Conservation (phyloP, 1,140 invertebrate species). For the Drosophila pseudoananassae region DNA sequence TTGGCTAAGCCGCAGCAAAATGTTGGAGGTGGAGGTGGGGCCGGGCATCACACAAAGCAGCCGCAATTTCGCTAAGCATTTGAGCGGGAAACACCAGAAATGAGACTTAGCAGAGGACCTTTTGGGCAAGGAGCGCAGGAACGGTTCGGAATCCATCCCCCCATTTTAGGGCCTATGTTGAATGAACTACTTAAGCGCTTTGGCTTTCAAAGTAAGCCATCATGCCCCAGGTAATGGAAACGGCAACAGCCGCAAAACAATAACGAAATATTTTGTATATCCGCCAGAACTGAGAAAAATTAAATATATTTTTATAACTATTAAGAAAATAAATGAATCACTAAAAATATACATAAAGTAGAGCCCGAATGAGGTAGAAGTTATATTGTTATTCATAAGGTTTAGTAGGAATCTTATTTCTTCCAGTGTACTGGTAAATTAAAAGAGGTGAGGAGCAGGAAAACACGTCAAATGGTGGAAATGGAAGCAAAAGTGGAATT, state of each 20-base stretch:
- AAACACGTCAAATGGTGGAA: neutral
- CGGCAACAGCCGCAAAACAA: constrained; percentile 41
- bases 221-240: constrained; percentile 44
- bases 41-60: constrained; percentile 54
- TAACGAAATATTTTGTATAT: constrained; percentile 65
- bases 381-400: neutral
- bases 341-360: too few species aligned
- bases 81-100: constrained; percentile 52
- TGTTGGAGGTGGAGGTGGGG: constrained; percentile 1
- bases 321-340: neutral
- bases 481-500: constrained; percentile 12
- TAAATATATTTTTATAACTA: neutral
- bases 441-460: constrained; percentile 11
- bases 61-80: constrained; percentile 74
- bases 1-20: constrained; percentile 44
- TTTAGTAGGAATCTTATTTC: neutral
- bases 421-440: constrained; percentile 24
- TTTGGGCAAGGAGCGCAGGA: constrained; percentile 12
- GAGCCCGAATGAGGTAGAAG: too few species aligned
- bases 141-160: constrained; percentile 8
- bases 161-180: constrained; percentile 23
- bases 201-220: constrained; percentile 58
- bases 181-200: constrained; percentile 70
- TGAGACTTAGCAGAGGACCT: constrained; percentile 19
- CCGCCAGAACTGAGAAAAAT: constrained; percentile 12